These are phyloP conservation scores for Chroicocephalus ridibundus DNA, from an alignment of 2,113 vertebrate species.

Conservation along the genomic window DNA sequence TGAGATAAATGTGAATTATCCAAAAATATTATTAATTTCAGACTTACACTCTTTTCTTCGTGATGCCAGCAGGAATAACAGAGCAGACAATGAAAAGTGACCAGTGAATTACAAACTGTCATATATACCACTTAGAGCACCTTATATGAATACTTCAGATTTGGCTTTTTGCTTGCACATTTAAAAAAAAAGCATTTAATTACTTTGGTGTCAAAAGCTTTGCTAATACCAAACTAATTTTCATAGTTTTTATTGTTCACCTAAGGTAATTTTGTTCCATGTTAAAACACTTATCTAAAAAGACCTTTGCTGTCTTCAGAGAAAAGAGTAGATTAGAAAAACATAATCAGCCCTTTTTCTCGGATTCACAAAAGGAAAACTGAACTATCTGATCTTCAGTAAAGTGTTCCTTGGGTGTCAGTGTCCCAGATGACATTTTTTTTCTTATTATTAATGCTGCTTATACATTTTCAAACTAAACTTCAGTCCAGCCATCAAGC, in stretches of 20 bases:
- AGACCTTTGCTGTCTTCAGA: neutral
- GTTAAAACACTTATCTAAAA: constrained; percentile 8
- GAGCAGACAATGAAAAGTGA: neutral
- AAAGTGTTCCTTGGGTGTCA: neutral
- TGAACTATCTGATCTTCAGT: neutral
- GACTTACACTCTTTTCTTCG: neutral
- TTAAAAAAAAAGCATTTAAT: neutral
- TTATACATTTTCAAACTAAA: neutral
- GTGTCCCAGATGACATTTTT: neutral
- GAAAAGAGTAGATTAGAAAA: constrained; percentile 1
- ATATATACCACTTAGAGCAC: neutral
- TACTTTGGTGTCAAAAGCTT: neutral
- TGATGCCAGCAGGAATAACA: neutral
- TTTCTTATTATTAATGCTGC: neutral
- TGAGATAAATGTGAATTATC: neutral
- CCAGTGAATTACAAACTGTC: neutral
- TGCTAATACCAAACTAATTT: neutral
- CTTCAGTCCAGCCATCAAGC: neutral
- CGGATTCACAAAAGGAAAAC: neutral
- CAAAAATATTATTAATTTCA: neutral
- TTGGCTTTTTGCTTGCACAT: neutral
- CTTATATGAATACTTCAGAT: neutral
- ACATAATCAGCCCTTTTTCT: neutral
- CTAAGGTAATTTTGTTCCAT: neutral
- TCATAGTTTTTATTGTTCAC: constrained; percentile 19